Base-by-base conservation (phyloP, 2,797 vertebrate species). In the Pangasius krempfi region DNA sequence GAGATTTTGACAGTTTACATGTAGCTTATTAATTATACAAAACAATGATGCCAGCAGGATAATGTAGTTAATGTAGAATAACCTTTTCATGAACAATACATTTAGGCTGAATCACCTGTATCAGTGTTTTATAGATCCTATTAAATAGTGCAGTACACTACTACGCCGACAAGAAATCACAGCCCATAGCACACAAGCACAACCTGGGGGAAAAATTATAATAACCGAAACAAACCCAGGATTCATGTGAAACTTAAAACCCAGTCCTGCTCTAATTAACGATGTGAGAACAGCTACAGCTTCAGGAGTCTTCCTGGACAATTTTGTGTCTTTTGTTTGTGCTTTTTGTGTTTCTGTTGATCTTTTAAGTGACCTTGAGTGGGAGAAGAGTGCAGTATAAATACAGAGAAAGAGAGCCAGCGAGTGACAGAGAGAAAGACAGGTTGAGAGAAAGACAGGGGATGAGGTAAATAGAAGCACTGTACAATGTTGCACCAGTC, bases 221-320 rank as follows among this genome's bases (percentile, higher is more conserved):
- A 58, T 58, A 54, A 20, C 50, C 44, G 20, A 33, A 80, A 80
- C 30, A 60, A 60, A 60, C 20, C 10, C 2, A 25, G 22, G 79
- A 60, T 40, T 25, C 60, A 37, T 40, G 54, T 81, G 54, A 33
- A 54, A 33, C 10, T 4, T 13, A 25, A 60, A 60, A 13, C 79
- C 30, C 33, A 25, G 30, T 40, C 33, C 54, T 81, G 79, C 33
- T 81, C 30, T 81, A 58, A 81, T 81, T 60, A 81, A 60, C 44
- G 56, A 40, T 3, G 12, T 14, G 79, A 81, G 47, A 5, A 37
- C 18, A 22, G 76, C 52, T 2, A 25, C 52, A 27, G 54, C 56
- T 60, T 13, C 33, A 16, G 54, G 12, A 60, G 54, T 37, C 54
- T 40, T 33, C 20, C 7, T 0, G 0, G 79, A 60, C 20, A 27